phyloP scores from a whole-genome alignment of 2,888 invertebrate species.

The Limnephilus marmoratus region DNA sequence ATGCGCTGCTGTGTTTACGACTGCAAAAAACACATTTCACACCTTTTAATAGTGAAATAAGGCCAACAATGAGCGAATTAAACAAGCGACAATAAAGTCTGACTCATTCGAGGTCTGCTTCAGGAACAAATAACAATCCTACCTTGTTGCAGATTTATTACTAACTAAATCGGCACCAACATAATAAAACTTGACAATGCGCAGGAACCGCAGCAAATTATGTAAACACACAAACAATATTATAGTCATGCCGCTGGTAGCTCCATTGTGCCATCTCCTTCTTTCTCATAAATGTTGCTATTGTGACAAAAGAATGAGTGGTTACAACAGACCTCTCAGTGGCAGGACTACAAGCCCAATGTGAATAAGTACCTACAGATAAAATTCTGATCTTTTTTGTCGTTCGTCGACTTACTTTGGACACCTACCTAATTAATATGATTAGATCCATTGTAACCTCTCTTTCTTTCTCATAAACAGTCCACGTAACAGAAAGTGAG shows the following conservation, averaged over 20 bases:
- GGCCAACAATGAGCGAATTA: constrained; percentile 38
- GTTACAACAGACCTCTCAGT: too few species aligned
- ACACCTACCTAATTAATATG: too few species aligned
- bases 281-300: too few species aligned
- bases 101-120: constrained; percentile 27
- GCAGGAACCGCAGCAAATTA: neutral
- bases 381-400: too few species aligned
- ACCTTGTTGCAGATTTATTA: neutral
- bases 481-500: neutral
- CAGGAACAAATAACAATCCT: neutral
- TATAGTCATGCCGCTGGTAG: neutral
- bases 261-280: too few species aligned
- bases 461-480: neutral
- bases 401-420: too few species aligned
- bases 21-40: neutral
- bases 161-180: neutral
- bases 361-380: too few species aligned
- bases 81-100: constrained; percentile 22
- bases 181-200: neutral
- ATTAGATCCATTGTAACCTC: neutral
- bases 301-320: too few species aligned
- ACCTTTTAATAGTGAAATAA: neutral
- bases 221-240: neutral
- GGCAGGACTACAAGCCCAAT: too few species aligned
- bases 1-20: constrained; percentile 18